Evolutionary conservation across 2,888 invertebrate species (phyloP), one percentile per base, ranked within the genome.

Genomic region (Euplagia quadripunctaria): DNA sequence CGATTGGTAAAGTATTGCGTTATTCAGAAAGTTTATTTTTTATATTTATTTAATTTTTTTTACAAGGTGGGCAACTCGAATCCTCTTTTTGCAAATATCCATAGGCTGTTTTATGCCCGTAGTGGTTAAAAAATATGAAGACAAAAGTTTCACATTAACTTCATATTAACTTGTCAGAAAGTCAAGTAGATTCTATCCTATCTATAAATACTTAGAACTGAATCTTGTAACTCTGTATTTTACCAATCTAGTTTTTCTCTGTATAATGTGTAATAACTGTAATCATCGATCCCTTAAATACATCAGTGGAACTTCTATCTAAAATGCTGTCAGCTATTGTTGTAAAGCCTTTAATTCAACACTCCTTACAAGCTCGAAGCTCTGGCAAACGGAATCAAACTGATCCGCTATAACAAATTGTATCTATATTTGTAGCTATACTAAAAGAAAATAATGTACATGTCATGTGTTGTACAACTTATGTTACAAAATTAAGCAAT

Each of bases 381-480:
- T 79, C 78, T 88, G 88, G 87, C 88, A 90, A 85, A 87, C 82
- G 84, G 83, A 85, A 89, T 88, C 86, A 86, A 88, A 88, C 87
- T 81, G 78, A 86, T 87, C 81, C 77, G 31, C 82, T 87, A 82
- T 88, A 88, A 91, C 88, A 91, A 89, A 91, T 89, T 86, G 87
- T 87, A 86, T 77, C 93, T 91, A 89, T 93, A 92, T 93, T 88
- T 85, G 90, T 88, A 79, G 78, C 74, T 78, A 79, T 64, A 63
- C 64, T 61, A 65, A 81, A 74, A 82, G 82, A 82, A 82, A 82
- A 86, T 84, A 81, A 81, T 77, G 72, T 76, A 72, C 76, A 82
- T 82, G 77, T 81, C 71, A 75, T 76, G 74, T 74, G 78, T 89
- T 89, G 80, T 75, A 85, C 78, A 89, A 88, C 72, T n/a, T 68